Evolutionary conservation across 2,113 vertebrate genomes (phyloP).

Genomic region (Phylloscopus trochilus): DNA sequence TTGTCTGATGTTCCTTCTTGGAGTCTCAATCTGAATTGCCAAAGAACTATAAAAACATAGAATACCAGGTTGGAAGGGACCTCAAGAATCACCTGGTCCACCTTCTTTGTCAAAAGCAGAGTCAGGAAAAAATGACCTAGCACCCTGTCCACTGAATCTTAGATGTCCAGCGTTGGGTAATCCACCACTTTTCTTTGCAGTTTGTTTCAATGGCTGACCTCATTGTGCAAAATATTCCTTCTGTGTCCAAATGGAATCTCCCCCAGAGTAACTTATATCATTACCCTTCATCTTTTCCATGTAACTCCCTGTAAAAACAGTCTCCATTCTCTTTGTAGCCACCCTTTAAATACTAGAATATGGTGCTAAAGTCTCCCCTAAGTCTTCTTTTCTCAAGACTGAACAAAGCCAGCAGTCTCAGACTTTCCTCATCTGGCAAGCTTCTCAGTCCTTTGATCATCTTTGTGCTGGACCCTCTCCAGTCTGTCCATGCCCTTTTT

Average conservation of each 20-base stretch:
- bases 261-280: neutral
- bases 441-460: neutral
- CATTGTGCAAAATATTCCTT: neutral
- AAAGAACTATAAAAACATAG: neutral
- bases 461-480: neutral
- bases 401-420: neutral
- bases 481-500: neutral
- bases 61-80: neutral
- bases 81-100: neutral
- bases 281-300: neutral
- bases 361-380: neutral
- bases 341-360: neutral
- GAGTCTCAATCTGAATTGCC: neutral
- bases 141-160: neutral
- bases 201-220: neutral
- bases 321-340: neutral
- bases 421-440: neutral
- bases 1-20: neutral
- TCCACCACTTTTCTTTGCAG: neutral
- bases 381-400: neutral
- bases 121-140: neutral
- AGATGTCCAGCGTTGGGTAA: accelerated
- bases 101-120: neutral
- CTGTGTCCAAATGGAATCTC: neutral
- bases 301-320: neutral